Base-by-base conservation (phyloP, 92 coral and sea anemone species). In the Epizoanthus ramosus region DNA sequence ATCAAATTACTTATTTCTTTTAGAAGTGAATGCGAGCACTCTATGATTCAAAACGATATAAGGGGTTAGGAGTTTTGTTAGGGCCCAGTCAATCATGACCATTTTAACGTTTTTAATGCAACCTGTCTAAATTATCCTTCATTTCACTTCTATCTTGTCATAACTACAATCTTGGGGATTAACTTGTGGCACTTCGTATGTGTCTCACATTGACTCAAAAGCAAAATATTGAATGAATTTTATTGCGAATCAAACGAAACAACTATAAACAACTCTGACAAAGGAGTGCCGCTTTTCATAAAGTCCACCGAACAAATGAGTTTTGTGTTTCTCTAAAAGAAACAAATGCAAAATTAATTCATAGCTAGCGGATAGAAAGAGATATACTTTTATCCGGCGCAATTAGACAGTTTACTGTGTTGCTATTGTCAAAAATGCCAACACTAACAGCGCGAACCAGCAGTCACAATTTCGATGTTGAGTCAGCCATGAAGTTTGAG, bases 111-210 rank as follows among this genome's bases (percentile, higher is more conserved):
- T 57, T 7, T 8, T 23, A 12, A 37, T 54, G 13, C 54, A 3
- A 28, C 23, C 37, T 41, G 12, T 58, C 52, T 58, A 52, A 74
- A 57, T 17, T 17, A 5, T 15, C 15, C 19, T 22, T 77, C 22
- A 61, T 39, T 57, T 60, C 45, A 19, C 59, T 61, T 41, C 23
- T 15, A 77, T 61, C 25, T 77, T 45, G 43, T 77, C 57, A 13
- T 39, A 77, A 22, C 61, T 77, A 77, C 68, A 77, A 69, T 69
- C 71, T 61, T 37, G 63, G 70, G 71, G 82, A 61, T 37, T 67
- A 37, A 37, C 68, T 37, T n/a, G 25, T 69, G 59, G 63, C 56
- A 43, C 23, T 23, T 45, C 10, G 25, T 9, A 8, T 16, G 47
- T 8, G 58, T 71, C 43, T 69, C 54, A 65, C 35, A 25, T 10